These are phyloP conservation scores for Muricea muricata DNA, from an alignment of 92 coral and sea anemone species.

Conservation along the genomic window DNA sequence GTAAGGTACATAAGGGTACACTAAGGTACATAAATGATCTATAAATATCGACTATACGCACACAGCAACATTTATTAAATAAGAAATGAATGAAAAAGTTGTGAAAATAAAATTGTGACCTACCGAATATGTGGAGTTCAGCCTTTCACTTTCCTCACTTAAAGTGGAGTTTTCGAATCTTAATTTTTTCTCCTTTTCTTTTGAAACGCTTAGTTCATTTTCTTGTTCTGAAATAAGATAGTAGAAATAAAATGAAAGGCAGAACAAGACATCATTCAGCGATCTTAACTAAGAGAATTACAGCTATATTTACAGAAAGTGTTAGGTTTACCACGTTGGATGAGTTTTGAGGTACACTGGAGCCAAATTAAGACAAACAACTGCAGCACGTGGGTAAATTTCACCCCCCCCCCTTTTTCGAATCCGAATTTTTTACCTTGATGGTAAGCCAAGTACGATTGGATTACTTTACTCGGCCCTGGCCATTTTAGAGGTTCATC, in stretches of 20 bases:
- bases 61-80: no score
- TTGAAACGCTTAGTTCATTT: conserved; percentile 17
- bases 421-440: conserved; percentile 1
- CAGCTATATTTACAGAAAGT: no score
- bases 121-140: conserved; percentile 62
- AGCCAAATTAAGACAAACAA: neutral
- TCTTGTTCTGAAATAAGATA: conserved; percentile 37
- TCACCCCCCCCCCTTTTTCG: neutral
- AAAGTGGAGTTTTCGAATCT: conserved; percentile 10
- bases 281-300: no score
- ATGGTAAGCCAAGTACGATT: conserved; percentile 20
- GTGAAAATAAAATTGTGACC: neutral
- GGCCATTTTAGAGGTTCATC: conserved; percentile 33
- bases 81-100: neutral
- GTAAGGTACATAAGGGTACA: no score
- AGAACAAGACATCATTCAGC: conserved; percentile 16
- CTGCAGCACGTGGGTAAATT: neutral
- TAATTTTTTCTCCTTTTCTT: conserved; percentile 44
- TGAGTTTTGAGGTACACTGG: no score
- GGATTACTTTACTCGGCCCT: conserved; percentile 22
- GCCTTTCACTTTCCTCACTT: conserved; percentile 26
- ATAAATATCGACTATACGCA: no score
- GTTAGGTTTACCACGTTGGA: no score
- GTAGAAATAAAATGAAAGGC: neutral
- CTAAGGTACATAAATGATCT: no score